phyloP scores from a whole-genome alignment of 1,140 invertebrate genomes.

The Vanessa atalanta region DNA sequence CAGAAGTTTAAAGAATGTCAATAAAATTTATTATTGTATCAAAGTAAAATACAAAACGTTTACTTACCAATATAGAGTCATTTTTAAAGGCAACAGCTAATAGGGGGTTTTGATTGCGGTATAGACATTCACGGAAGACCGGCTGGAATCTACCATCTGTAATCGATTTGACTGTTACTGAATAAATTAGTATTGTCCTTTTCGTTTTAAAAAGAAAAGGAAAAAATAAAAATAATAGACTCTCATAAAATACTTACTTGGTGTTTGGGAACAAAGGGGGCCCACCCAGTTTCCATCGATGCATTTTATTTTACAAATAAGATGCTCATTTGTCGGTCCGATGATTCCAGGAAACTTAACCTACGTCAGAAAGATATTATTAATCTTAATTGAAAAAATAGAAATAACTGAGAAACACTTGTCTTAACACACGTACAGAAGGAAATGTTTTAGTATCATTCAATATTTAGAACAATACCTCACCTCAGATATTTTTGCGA shows the following conservation, averaged over 20 bases:
- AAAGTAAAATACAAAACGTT: not conserved
- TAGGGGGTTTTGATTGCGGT: conserved; percentile 64
- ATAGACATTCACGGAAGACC: conserved; percentile 71
- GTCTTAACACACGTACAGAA: too few species aligned
- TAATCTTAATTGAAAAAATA: conserved; percentile 8
- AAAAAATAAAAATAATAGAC: conserved; percentile 19
- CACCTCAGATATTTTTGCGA: conserved; percentile 78
- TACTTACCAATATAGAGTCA: conserved; percentile 66
- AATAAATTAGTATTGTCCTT: conserved; percentile 2
- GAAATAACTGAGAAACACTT: not conserved
- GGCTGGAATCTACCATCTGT: conserved; percentile 74
- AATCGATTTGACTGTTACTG: conserved; percentile 43
- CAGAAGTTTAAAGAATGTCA: not conserved
- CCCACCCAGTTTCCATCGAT: conserved; percentile 90
- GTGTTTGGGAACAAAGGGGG: conserved; percentile 78
- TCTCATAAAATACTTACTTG: conserved; percentile 51
- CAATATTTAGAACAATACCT: too few species aligned
- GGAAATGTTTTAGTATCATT: too few species aligned
- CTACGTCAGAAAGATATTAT: conserved; percentile 44
- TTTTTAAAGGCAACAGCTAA: conserved; percentile 73
- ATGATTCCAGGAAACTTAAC: conserved; percentile 85
- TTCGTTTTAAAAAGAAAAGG: not conserved
- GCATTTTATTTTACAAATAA: conserved; percentile 90
- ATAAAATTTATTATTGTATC: not conserved
- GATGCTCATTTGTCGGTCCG: conserved; percentile 84